A percentile compares a stretch with the other conserved stretches of the same genome.
phyloP scores from a whole-genome alignment of 2,797 vertebrate species.

The Liasis olivaceus region DNA sequence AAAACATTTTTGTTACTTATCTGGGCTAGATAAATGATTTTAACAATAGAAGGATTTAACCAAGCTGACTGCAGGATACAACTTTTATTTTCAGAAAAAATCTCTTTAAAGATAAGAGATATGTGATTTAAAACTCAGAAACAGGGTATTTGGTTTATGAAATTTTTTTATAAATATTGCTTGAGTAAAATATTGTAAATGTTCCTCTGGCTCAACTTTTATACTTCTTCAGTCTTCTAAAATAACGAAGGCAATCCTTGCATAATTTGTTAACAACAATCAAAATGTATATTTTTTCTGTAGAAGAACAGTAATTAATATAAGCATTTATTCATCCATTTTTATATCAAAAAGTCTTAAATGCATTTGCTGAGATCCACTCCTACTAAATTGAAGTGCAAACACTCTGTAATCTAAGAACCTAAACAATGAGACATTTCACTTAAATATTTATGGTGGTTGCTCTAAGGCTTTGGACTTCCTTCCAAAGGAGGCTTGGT shows the following conservation, averaged over 20 bases:
- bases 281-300: neutral
- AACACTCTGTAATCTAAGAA: neutral
- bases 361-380: neutral
- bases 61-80: neutral
- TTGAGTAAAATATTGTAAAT: neutral
- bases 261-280: neutral
- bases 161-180: neutral
- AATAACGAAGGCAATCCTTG: neutral
- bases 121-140: neutral
- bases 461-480: neutral
- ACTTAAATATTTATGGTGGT: neutral
- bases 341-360: neutral
- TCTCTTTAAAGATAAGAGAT: neutral
- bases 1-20: neutral
- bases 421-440: neutral
- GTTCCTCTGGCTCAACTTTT: neutral
- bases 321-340: neutral
- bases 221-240: neutral
- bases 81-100: neutral
- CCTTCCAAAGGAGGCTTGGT: neutral
- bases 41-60: neutral
- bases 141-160: neutral
- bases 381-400: neutral
- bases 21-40: neutral
- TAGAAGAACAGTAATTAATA: neutral